phyloP scores from a whole-genome alignment of 2,888 invertebrate species.

The Cantharis lateralis region DNA sequence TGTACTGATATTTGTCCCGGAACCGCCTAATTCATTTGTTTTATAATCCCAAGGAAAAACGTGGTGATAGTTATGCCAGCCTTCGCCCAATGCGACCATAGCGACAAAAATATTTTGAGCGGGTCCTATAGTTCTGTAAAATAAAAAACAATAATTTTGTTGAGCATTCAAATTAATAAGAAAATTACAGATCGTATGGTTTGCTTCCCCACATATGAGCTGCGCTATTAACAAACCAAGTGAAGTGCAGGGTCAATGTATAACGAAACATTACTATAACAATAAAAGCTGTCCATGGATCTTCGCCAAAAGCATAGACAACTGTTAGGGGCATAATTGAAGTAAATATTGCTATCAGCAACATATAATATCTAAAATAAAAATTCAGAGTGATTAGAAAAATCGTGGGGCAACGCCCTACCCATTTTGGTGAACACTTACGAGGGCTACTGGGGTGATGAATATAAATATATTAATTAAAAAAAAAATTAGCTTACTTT shows the following conservation, averaged over 20 bases:
- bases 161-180: not conserved
- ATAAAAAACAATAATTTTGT: too few relatives aligned
- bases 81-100: constrained; percentile 77
- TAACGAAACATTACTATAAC: constrained; percentile 77
- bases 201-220: constrained; percentile 78
- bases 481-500: constrained; percentile 66
- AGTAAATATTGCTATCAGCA: too few relatives aligned
- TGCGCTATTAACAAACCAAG: constrained; percentile 86
- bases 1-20: constrained; percentile 45
- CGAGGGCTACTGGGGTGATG: too few relatives aligned
- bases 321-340: too few relatives aligned
- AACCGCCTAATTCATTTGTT: constrained; percentile 78
- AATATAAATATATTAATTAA: too few relatives aligned
- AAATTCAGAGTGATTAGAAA: too few relatives aligned
- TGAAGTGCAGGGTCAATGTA: constrained; percentile 77
- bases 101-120: constrained; percentile 77
- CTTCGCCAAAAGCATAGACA: not conserved
- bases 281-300: constrained; percentile 54
- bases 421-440: too few relatives aligned
- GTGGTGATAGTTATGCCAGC: constrained; percentile 95
- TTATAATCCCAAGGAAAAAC: constrained; percentile 94
- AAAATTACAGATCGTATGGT: constrained; percentile 4
- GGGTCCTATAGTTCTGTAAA: constrained; percentile 66
- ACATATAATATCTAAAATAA: not conserved
- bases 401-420: too few relatives aligned